Conservation (phyloP, 1,140 invertebrate genomes). For the Dinothrombium tinctorium region DNA sequence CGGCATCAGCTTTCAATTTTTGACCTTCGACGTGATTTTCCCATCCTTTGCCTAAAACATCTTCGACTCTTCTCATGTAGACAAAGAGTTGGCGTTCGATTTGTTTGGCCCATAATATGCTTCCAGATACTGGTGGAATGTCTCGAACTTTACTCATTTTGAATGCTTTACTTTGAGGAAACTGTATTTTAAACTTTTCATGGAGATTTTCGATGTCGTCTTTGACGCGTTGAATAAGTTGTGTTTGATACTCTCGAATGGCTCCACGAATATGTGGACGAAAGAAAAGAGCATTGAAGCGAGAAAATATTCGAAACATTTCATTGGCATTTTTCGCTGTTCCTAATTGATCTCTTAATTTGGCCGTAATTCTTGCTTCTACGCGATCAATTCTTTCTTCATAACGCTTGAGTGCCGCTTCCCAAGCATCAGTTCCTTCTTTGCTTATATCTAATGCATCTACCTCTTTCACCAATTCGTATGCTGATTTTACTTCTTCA, state of each 20-base stretch:
- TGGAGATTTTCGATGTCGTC: slow-evolving; percentile 94
- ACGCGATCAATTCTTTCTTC: slow-evolving; percentile 93
- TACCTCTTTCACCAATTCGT: slow-evolving; percentile 96
- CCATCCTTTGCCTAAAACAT: slow-evolving; percentile 94
- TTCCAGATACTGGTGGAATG: slow-evolving; percentile 82
- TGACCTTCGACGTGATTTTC: slow-evolving; percentile 97
- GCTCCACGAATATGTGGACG: slow-evolving; percentile 93
- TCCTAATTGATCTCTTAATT: slow-evolving; percentile 82
- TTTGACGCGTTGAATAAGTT: slow-evolving; percentile 93
- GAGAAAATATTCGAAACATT: slow-evolving; percentile 82
- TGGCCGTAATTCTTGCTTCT: slow-evolving; percentile 86
- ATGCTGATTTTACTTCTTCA: slow-evolving; percentile 81
- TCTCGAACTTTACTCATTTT: slow-evolving; percentile 72
- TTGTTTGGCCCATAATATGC: slow-evolving; percentile 95
- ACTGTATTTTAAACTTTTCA: slow-evolving; percentile 93
- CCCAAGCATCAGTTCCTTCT: slow-evolving; percentile 90
- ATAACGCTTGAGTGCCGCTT: slow-evolving; percentile 77
- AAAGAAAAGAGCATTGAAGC: slow-evolving; percentile 95
- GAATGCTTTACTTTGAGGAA: slow-evolving; percentile 72
- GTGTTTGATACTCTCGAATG: slow-evolving; percentile 95
- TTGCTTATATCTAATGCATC: slow-evolving; percentile 91
- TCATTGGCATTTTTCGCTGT: slow-evolving; percentile 98
- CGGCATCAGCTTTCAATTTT: slow-evolving; percentile 88
- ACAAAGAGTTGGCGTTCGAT: slow-evolving; percentile 94
- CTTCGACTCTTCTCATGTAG: slow-evolving; percentile 85